Evolutionary conservation across 2,797 vertebrate genomes (phyloP).

Genomic region (Oreonectes daqikongensis): DNA sequence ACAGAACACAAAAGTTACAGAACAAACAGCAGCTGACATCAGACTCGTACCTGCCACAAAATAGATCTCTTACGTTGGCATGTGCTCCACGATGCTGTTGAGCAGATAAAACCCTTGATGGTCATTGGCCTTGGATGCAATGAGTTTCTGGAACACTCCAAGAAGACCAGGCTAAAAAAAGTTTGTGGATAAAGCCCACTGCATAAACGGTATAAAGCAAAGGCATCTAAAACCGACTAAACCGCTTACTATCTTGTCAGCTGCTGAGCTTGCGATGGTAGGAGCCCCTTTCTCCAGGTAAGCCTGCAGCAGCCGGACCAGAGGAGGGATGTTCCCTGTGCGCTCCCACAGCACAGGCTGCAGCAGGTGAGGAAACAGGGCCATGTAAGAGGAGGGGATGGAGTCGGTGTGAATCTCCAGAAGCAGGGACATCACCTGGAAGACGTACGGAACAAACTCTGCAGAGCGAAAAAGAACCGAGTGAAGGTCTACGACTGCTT

Average conservation of each 20-base stretch:
- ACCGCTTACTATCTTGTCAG: constrained; percentile 92
- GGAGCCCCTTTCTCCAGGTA: constrained; percentile 89
- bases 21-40: not conserved
- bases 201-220: not conserved
- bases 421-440: constrained; percentile 99
- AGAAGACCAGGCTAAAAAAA: constrained; percentile 87
- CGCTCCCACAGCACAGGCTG: constrained; percentile 96
- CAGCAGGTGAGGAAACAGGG: constrained; percentile 93
- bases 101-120: constrained; percentile 98
- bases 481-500: not conserved
- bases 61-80: constrained; percentile 87
- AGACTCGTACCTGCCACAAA: not conserved
- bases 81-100: constrained; percentile 96
- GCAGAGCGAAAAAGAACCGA: constrained; percentile 53
- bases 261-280: constrained; percentile 84
- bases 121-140: constrained; percentile 97
- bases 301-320: constrained; percentile 95
- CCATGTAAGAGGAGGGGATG: constrained; percentile 94
- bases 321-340: constrained; percentile 94
- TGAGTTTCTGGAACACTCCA: constrained; percentile 97
- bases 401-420: constrained; percentile 92
- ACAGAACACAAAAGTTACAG: not conserved
- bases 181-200: not conserved
- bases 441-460: constrained; percentile 99
- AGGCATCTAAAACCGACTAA: not conserved